Base-by-base conservation (phyloP, 2,888 invertebrate genomes). In the Megamerina dolium region DNA sequence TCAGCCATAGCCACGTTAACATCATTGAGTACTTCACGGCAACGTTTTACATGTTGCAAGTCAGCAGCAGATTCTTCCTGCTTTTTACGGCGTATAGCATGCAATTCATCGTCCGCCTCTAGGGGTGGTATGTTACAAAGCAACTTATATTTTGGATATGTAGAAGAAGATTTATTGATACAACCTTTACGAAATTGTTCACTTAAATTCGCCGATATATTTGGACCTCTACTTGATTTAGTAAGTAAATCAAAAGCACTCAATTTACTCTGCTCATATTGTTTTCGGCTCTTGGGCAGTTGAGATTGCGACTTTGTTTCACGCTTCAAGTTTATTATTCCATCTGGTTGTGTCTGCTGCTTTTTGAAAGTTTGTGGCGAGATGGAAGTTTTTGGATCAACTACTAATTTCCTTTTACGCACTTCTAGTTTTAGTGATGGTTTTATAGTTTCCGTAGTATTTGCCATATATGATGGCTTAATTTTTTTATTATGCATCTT, bases 171-270 rank as follows among this genome's bases (percentile, higher is more conserved):
- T 29, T 55, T 58, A 40, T 55, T 54, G 3, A 55, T 36, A 37
- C 60, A 60, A 5, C 53, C 48, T 17, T 49, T 46, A 1, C 54
- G 55, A 44, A 61, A 60, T 20, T 52, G 49, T 20, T 49, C 6
- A 37, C 54, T 56, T 13, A 58, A 45, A 14, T 51, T 45, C 3
- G 18, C 18, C 3, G 53, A 20, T 14, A 58, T 48, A 5, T 26
- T 19, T 1, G 32, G 34, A 1, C 27, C n/a, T 1, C 48, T 46
- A 31, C 50, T 48, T 0, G 66, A 56, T n/a, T 50, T 53, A 4
- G 62, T 68, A 6, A 69, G 42, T 31, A 61, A 43, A 49, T 68
- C 68, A 17, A 58, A 69, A 1, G 70, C 69, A 0, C 60, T 62
- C 34, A 23, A 40, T n/a, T 63, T 57, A 0, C 48, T 51, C 0